Evolutionary conservation across 2,888 invertebrate species (phyloP).

Genomic region (Blera fallax): DNA sequence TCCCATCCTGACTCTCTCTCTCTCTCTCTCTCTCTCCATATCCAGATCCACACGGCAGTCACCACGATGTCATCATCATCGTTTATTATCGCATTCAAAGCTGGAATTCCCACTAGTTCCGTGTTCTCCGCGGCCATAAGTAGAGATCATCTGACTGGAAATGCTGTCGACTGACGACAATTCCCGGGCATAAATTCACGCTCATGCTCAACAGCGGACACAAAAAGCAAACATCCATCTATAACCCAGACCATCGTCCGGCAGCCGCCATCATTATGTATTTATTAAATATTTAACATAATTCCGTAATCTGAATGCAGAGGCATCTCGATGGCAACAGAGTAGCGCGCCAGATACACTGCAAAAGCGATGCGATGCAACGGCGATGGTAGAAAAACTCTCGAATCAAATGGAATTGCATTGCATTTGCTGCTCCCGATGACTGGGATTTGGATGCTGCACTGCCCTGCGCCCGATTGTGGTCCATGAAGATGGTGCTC

Average conservation of each 20-base stretch:
- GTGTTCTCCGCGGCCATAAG: constrained; percentile 66
- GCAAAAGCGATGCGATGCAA: background rate
- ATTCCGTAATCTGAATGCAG: constrained; percentile 81
- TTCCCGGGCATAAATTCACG: constrained; percentile 71
- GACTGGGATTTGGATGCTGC: background rate
- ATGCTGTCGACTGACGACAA: background rate
- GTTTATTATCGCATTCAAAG: constrained; percentile 70
- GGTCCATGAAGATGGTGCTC: background rate
- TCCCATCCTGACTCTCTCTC: background rate
- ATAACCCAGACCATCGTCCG: constrained; percentile 24
- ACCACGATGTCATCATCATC: constrained; percentile 68
- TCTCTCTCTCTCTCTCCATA: background rate
- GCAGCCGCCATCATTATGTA: constrained; percentile 73
- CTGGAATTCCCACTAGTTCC: constrained; percentile 69
- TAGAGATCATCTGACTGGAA: constrained; percentile 27
- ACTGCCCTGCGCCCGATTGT: constrained; percentile 5
- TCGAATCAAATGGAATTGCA: constrained; percentile 40
- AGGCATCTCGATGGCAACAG: constrained; percentile 56
- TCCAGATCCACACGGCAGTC: constrained; percentile 39
- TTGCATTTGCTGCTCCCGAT: constrained; percentile 8
- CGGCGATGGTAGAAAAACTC: constrained; percentile 5
- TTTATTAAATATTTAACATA: constrained; percentile 81
- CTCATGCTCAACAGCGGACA: constrained; percentile 21
- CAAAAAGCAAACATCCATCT: constrained; percentile 60
- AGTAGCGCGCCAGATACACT: background rate